These are phyloP conservation scores for Haplotaxodon microlepis DNA, from an alignment of 2,113 vertebrate genomes.

Conservation along the genomic window DNA sequence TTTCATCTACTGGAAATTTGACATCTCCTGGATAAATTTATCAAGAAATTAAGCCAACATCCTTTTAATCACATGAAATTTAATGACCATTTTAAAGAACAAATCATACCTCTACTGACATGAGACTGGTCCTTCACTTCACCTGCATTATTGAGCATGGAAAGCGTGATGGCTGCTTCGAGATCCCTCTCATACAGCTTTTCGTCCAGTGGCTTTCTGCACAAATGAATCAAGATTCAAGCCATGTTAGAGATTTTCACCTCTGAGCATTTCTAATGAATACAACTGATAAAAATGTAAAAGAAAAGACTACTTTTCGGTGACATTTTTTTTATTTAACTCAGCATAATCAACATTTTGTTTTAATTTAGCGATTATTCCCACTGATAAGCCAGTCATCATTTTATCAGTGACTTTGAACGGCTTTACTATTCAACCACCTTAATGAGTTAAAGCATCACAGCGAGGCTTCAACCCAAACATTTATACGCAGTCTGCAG, in stretches of 20 bases:
- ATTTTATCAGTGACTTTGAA: background rate
- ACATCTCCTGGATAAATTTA: constrained; percentile 4
- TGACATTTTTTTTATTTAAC: background rate
- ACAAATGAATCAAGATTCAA: background rate
- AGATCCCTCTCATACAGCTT: constrained; percentile 79
- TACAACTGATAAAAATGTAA: background rate
- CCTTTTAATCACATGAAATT: background rate
- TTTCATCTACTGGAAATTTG: constrained; percentile 29
- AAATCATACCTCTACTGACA: constrained; percentile 16
- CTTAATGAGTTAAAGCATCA: background rate
- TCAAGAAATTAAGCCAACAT: background rate
- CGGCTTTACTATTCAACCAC: background rate
- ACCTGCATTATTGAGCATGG: constrained; percentile 40
- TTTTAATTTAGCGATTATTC: background rate
- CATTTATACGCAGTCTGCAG: background rate
- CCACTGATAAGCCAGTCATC: background rate
- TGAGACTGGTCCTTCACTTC: background rate
- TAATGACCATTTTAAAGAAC: background rate
- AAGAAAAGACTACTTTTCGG: background rate
- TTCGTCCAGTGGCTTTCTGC: constrained; percentile 78
- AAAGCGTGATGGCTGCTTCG: constrained; percentile 84
- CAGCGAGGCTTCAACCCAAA: background rate
- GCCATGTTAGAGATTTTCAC: background rate
- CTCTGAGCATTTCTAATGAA: background rate
- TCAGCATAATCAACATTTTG: background rate